Percentiles rank a stretch among this genome's conserved stretches.
Conservation (phyloP, 2,888 invertebrate genomes). For the Eremobia ochroleuca region DNA sequence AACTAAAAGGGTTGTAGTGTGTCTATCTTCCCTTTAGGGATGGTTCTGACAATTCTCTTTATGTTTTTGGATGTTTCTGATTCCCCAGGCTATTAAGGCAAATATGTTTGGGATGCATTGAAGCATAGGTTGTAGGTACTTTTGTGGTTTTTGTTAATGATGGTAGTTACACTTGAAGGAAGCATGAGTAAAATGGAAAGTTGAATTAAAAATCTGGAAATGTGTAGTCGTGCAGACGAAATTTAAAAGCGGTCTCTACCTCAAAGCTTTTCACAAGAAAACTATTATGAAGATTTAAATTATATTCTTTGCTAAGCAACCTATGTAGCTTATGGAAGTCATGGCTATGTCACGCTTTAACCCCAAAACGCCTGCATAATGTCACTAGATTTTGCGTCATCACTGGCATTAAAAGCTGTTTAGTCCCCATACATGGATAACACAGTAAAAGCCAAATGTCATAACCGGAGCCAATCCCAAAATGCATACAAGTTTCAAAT, state of each 20-base stretch:
- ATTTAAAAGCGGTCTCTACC: neutral
- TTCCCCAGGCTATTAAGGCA: neutral
- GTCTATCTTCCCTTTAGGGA: neutral
- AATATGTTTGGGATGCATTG: neutral
- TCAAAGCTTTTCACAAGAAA: neutral
- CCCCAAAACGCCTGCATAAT: constrained; percentile 22
- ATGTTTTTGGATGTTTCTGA: neutral
- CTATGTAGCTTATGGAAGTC: neutral
- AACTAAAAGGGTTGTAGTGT: neutral
- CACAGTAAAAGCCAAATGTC: constrained; percentile 35
- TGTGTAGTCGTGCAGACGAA: neutral
- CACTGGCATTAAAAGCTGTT: constrained; percentile 2
- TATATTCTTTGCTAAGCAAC: neutral
- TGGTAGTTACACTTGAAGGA: neutral
- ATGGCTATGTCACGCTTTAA: constrained; percentile 22
- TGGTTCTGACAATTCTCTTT: constrained; percentile 5
- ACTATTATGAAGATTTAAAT: neutral
- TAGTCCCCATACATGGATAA: constrained; percentile 5
- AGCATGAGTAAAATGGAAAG: neutral
- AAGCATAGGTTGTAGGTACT: neutral
- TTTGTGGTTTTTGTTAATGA: neutral
- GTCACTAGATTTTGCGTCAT: neutral
- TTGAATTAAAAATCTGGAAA: neutral
- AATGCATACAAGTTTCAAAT: constrained; percentile 30
- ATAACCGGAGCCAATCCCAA: constrained; percentile 35